A percentile compares a stretch with the other conserved stretches of the same genome.
phyloP scores from a whole-genome alignment of 2,113 vertebrate genomes.

The Gnathonemus longibarbis region DNA sequence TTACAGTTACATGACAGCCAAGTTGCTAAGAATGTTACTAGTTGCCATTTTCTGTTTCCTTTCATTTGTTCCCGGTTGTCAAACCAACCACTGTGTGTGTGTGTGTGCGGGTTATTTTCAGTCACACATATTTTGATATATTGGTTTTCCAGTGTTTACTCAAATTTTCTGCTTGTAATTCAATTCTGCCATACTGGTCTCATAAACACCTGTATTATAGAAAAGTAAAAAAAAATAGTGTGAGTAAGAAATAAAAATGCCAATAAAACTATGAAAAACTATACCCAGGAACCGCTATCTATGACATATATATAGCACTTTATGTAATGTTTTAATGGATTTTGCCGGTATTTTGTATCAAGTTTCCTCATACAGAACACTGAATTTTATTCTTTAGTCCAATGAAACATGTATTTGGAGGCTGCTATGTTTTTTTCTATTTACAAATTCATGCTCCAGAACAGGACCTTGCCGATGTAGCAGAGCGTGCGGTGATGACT shows the following conservation, averaged over 20 bases:
- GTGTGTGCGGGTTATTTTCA: neutral
- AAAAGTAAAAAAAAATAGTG: neutral
- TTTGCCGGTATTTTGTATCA: neutral
- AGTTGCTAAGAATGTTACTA: neutral
- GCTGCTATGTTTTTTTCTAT: neutral
- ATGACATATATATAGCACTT: neutral
- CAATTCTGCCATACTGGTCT: neutral
- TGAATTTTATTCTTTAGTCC: neutral
- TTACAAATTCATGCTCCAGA: neutral
- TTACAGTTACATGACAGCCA: neutral
- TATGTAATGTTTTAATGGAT: neutral
- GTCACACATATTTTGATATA: neutral
- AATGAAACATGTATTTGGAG: neutral
- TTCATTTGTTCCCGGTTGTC: neutral
- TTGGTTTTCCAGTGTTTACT: neutral
- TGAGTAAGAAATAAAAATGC: neutral
- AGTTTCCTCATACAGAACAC: neutral
- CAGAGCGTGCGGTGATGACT: neutral
- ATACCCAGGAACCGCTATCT: neutral
- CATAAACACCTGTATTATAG: neutral
- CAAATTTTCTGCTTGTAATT: neutral
- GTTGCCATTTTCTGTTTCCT: neutral
- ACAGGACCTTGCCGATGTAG: neutral
- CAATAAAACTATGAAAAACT: neutral
- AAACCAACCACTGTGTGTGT: neutral